Evolutionary conservation across 2,113 vertebrate genomes (phyloP).

Genomic region (Bufo bufo): DNA sequence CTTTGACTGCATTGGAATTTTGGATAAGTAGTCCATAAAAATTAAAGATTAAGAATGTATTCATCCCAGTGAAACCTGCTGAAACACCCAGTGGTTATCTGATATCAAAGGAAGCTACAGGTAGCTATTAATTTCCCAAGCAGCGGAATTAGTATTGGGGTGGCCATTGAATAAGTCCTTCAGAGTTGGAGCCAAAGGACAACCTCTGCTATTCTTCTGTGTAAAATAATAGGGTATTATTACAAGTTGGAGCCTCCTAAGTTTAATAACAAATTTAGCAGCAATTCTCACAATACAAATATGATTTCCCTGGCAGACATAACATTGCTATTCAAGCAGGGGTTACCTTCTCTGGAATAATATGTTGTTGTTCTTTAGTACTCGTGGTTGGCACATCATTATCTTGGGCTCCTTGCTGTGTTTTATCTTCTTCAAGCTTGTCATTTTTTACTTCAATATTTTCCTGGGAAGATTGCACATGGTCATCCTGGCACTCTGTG

Average conservation of each 20-base stretch:
- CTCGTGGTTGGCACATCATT: neutral
- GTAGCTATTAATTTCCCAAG: no score
- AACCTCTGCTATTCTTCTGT: neutral
- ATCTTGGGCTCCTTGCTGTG: neutral
- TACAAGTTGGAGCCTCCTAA: neutral
- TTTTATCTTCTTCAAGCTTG: neutral
- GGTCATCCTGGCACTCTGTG: neutral
- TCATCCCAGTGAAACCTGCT: neutral
- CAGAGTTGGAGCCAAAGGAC: no score
- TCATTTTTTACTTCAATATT: neutral
- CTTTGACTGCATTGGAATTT: neutral
- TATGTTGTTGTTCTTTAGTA: neutral
- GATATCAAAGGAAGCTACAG: neutral
- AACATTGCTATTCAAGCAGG: neutral
- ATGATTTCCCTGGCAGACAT: neutral
- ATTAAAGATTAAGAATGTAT: neutral
- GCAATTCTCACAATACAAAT: neutral
- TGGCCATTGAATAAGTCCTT: no score
- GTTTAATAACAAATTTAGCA: neutral
- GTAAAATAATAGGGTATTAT: neutral
- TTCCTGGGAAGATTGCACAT: neutral
- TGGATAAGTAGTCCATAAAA: neutral
- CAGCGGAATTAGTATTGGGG: no score
- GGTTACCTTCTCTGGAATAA: constrained; percentile 65
- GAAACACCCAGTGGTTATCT: neutral